Evolutionary conservation across 2,888 invertebrate species (phyloP).

Genomic region (Athalia rosae): DNA sequence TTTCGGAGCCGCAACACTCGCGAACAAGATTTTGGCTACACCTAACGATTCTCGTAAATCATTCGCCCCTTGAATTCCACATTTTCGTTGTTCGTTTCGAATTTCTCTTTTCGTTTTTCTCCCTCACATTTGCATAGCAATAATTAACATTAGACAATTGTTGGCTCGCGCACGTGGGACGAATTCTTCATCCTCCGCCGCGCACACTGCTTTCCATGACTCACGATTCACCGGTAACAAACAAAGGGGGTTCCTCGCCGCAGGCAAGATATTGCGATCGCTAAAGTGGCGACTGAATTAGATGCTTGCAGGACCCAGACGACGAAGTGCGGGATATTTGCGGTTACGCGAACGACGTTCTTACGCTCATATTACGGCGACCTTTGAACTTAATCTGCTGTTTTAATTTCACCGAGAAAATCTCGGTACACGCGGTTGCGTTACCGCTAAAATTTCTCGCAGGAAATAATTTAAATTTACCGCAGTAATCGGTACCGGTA

Average conservation of each 20-base stretch:
- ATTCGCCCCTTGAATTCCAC: no score
- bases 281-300: slow-evolving; percentile 32
- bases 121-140: no score
- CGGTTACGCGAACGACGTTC: slow-evolving; percentile 1
- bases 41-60: no score
- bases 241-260: slow-evolving; percentile 1
- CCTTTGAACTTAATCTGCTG: slow-evolving; percentile 9
- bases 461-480: not conserved
- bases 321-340: slow-evolving; percentile 1
- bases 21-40: no score
- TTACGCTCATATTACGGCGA: not conserved
- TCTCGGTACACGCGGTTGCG: not conserved
- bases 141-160: no score
- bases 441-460: not conserved
- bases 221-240: slow-evolving; percentile 18
- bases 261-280: slow-evolving; percentile 14
- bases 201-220: not conserved
- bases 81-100: no score
- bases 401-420: slow-evolving; percentile 1
- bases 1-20: no score
- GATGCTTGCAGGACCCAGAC: not conserved
- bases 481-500: no score
- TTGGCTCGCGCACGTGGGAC: no score
- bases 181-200: not conserved
- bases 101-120: no score